Percentiles rank a stretch among this genome's conserved stretches.
Conservation (phyloP, 2,797 vertebrate species). For the Meriones psammophilus region DNA sequence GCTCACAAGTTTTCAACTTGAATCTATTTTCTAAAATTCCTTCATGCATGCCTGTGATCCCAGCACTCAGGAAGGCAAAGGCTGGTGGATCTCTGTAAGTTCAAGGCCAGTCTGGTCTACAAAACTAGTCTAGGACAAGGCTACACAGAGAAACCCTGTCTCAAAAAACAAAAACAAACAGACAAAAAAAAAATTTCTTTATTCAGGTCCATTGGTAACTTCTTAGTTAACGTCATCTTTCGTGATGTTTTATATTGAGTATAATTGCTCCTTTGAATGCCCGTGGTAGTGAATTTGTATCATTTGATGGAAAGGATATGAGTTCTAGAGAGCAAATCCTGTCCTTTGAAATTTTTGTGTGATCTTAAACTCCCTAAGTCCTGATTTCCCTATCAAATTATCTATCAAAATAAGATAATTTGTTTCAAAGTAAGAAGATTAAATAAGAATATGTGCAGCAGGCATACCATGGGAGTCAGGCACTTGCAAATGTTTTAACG, state of each 20-base stretch:
- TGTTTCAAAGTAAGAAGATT: background rate
- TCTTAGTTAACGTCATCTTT: background rate
- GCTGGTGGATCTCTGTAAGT: too few relatives aligned
- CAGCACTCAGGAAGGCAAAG: too few relatives aligned
- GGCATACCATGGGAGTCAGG: background rate
- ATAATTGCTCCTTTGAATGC: background rate
- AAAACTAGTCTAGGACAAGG: too few relatives aligned
- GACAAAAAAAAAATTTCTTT: too few relatives aligned
- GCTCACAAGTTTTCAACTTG: slow-evolving; percentile 19
- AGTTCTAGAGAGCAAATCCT: slow-evolving; percentile 14
- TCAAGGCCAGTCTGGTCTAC: too few relatives aligned
- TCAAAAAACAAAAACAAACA: too few relatives aligned
- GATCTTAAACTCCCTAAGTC: background rate
- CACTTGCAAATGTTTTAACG: background rate
- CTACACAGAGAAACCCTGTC: too few relatives aligned
- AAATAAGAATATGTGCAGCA: background rate
- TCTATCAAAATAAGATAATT: background rate
- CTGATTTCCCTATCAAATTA: slow-evolving; percentile 36
- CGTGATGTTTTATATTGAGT: background rate
- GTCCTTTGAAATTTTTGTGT: background rate
- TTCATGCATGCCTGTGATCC: background rate
- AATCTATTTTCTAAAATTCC: slow-evolving; percentile 21
- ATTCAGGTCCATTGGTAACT: background rate
- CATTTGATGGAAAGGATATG: background rate
- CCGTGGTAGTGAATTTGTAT: background rate